phyloP scores from a whole-genome alignment of 2,797 vertebrate species.

The Micropoecilia bifurca region DNA sequence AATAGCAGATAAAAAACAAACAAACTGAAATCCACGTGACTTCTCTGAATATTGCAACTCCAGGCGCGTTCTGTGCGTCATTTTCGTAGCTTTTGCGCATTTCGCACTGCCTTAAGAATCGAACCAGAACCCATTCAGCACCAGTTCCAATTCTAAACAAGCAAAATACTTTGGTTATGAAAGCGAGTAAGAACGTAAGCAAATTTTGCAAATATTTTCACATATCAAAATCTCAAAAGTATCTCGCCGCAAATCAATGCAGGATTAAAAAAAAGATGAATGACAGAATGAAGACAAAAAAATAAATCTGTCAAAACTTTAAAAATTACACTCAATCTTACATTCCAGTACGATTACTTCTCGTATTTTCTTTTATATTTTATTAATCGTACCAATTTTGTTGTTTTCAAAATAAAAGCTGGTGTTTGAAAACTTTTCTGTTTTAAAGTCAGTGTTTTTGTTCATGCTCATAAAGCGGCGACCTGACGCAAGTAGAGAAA shows the following conservation, averaged over 20 bases:
- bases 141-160: background rate
- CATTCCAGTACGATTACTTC: background rate
- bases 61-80: background rate
- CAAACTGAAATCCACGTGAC: background rate
- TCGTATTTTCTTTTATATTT: background rate
- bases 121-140: background rate
- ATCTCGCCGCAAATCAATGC: background rate
- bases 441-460: background rate
- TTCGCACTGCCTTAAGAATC: background rate
- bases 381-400: background rate
- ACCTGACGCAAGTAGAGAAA: background rate
- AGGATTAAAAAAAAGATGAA: background rate
- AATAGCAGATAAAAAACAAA: background rate
- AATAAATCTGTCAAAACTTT: background rate
- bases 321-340: background rate
- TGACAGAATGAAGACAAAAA: background rate
- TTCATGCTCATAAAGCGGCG: background rate
- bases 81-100: background rate
- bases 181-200: background rate
- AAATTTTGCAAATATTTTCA: background rate
- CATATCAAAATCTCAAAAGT: background rate
- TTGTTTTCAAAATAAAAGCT: background rate
- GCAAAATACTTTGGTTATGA: background rate
- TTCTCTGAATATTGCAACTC: background rate
- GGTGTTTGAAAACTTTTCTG: background rate